These are phyloP conservation scores for Grus americana DNA, from an alignment of 2,113 vertebrate species.

Conservation along the genomic window DNA sequence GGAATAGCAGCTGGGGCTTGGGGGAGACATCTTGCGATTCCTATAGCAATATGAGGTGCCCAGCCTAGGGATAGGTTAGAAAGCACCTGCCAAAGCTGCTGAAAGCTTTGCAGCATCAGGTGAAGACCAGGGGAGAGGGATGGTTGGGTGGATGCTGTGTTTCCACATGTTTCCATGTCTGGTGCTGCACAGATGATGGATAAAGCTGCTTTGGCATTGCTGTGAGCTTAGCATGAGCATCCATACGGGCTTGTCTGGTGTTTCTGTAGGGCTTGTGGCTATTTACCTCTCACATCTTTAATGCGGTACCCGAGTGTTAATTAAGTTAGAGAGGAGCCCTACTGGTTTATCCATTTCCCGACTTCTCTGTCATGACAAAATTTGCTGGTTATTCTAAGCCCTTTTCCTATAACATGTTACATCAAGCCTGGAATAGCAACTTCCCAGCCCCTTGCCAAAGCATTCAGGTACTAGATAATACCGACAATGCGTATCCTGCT, in stretches of 20 bases:
- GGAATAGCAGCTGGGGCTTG: not conserved
- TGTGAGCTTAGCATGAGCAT: rapidly evolving
- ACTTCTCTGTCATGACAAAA: not conserved
- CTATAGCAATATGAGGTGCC: not conserved
- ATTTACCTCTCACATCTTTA: not conserved
- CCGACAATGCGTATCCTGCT: not conserved
- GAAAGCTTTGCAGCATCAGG: not conserved
- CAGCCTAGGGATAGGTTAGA: not conserved
- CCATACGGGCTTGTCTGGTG: not conserved
- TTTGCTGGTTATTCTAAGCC: not conserved
- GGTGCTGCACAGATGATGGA: not conserved
- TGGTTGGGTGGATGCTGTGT: not conserved
- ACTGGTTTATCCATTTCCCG: not conserved
- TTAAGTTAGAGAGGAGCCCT: not conserved
- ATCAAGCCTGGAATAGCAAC: not conserved
- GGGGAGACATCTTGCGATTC: not conserved
- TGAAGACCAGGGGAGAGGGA: not conserved
- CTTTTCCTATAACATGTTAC: not conserved
- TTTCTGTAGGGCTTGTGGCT: not conserved
- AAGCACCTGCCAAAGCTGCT: not conserved
- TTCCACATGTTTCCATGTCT: not conserved
- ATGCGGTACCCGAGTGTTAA: not conserved
- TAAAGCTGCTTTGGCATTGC: not conserved
- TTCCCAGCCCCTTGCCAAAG: not conserved
- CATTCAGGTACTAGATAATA: not conserved